A percentile compares a stretch with the other conserved stretches of the same genome.
Evolutionary conservation across 2,797 vertebrate genomes (phyloP).

Genomic region (Eptatretus atami): DNA sequence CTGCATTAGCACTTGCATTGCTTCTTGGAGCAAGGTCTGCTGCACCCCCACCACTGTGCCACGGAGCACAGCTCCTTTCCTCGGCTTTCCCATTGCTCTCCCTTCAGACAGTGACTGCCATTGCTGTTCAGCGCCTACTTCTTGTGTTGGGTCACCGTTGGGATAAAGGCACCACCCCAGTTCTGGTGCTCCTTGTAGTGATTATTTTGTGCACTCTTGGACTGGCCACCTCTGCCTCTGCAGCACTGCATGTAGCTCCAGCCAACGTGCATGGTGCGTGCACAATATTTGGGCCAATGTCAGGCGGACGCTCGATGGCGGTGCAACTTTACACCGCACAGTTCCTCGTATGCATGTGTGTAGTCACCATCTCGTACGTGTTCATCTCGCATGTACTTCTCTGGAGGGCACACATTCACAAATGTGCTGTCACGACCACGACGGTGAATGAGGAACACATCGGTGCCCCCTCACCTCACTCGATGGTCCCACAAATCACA

Average conservation of each 20-base stretch:
- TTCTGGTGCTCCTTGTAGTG: constrained; percentile 50
- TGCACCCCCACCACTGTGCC: constrained; percentile 48
- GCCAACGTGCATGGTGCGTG: neutral
- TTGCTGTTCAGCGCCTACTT: constrained; percentile 57
- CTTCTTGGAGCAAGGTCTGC: constrained; percentile 34
- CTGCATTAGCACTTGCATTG: constrained; percentile 61
- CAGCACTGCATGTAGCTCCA: neutral
- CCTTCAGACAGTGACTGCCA: constrained; percentile 64
- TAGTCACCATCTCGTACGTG: constrained; percentile 52
- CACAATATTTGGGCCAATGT: constrained; percentile 22
- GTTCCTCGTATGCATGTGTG: constrained; percentile 53
- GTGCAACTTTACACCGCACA: constrained; percentile 53
- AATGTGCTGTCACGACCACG: constrained; percentile 28
- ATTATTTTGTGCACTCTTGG: constrained; percentile 41
- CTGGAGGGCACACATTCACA: constrained; percentile 43
- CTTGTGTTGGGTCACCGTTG: constrained; percentile 67
- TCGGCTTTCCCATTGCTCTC: constrained; percentile 87
- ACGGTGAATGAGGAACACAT: constrained; percentile 19
- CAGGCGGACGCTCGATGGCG: constrained; percentile 25
- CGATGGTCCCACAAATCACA: no score
- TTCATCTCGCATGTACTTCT: constrained; percentile 56
- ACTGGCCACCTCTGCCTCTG: neutral
- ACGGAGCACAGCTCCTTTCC: constrained; percentile 63
- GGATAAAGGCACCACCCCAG: constrained; percentile 28
- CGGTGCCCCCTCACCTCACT: no score